Evolutionary conservation across 2,113 vertebrate genomes (phyloP).

Genomic region (Boleophthalmus pectinirostris): DNA sequence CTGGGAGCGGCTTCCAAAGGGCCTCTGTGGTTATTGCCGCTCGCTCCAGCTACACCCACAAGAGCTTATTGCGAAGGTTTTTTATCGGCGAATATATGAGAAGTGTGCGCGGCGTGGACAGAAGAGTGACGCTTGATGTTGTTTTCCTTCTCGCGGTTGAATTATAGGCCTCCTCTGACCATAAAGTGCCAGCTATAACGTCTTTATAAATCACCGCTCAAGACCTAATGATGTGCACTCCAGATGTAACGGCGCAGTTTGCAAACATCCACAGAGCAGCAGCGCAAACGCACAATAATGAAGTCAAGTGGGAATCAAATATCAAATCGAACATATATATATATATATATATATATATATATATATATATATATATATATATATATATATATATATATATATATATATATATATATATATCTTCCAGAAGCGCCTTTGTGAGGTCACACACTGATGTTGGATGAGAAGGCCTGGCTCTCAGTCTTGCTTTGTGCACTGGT

Average conservation of each 20-base stretch:
- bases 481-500: no score
- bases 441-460: no score
- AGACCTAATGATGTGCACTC: conserved; percentile 1
- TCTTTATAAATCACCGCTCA: conserved; percentile 10
- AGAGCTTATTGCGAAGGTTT: background rate
- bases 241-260: background rate
- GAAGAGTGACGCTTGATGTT: background rate
- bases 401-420: no score
- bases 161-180: background rate
- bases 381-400: no score
- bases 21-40: conserved; percentile 13
- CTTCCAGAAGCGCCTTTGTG: no score
- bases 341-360: no score
- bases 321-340: no score
- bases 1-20: background rate
- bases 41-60: background rate
- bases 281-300: background rate
- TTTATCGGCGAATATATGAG: conserved; percentile 5
- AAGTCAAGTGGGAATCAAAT: background rate
- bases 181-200: background rate
- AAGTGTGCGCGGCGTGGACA: conserved; percentile 2
- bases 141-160: background rate
- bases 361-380: no score
- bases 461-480: no score
- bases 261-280: background rate